A percentile compares a stretch with the other conserved stretches of the same genome.
phyloP scores from a whole-genome alignment of 2,113 vertebrate species.

The Cyprinodon brontotheroides region DNA sequence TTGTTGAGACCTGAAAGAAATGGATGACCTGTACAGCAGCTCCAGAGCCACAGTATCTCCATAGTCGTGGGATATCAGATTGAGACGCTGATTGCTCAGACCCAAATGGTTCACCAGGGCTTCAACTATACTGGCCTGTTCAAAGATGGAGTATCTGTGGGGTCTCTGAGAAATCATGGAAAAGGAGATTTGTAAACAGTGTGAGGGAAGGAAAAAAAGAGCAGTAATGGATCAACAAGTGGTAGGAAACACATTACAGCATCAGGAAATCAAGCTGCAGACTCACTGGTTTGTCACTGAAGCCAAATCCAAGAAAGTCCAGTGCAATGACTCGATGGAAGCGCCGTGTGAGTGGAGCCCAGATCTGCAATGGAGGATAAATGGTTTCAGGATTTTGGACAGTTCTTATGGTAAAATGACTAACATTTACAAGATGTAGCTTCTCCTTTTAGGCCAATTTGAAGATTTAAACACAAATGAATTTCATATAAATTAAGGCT shows the following conservation, averaged over 20 bases:
- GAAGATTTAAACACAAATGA: too few species aligned
- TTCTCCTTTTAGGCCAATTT: too few species aligned
- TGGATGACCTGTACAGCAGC: conserved; percentile 88
- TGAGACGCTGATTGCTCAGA: conserved; percentile 84
- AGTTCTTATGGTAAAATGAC: too few species aligned
- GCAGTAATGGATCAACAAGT: background rate
- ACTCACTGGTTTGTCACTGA: conserved; percentile 95
- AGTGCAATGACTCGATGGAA: conserved; percentile 91
- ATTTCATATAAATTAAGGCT: too few species aligned
- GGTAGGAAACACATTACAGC: background rate
- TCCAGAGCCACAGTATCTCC: conserved; percentile 95
- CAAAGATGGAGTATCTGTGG: conserved; percentile 92
- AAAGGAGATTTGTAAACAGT: background rate
- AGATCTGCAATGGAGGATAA: conserved; percentile 79
- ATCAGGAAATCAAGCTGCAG: background rate
- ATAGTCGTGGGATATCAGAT: conserved; percentile 92
- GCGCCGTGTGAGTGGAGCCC: conserved; percentile 90
- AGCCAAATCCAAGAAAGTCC: conserved; percentile 95
- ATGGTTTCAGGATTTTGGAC: too few species aligned
- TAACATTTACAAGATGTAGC: too few species aligned
- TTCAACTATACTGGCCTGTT: conserved; percentile 93
- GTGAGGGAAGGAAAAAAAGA: background rate
- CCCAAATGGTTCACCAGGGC: conserved; percentile 85
- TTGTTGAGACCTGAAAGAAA: background rate
- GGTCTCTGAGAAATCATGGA: conserved; percentile 79